A percentile compares a stretch with the other conserved stretches of the same genome.
These are phyloP conservation scores for Laterallus jamaicensis DNA, from an alignment of 2,113 vertebrate species.

Conservation along the genomic window DNA sequence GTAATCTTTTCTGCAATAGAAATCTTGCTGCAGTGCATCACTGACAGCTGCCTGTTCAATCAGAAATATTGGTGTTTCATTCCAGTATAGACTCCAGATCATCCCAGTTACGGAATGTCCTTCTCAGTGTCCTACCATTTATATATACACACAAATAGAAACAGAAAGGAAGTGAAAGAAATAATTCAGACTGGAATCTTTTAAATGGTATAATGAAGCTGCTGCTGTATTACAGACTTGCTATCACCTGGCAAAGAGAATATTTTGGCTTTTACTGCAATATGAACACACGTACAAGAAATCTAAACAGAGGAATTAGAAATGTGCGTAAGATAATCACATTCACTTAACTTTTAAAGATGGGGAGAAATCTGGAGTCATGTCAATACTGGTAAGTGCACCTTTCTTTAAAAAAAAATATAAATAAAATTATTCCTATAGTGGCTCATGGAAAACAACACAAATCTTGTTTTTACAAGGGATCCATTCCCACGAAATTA, in stretches of 20 bases:
- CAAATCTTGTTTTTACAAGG: neutral
- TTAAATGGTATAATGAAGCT: neutral
- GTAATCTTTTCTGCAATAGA: neutral
- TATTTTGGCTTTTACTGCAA: neutral
- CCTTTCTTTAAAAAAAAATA: neutral
- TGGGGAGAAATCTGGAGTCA: fast-evolving
- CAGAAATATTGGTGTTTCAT: fast-evolving
- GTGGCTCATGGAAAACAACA: neutral
- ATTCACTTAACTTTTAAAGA: neutral
- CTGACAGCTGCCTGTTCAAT: neutral
- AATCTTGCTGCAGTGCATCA: neutral
- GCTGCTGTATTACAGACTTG: neutral
- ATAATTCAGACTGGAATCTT: neutral
- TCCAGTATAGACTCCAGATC: neutral
- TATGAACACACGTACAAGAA: neutral
- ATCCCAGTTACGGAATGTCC: neutral
- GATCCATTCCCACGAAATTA: neutral
- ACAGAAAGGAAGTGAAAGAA: fast-evolving
- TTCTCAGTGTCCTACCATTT: neutral
- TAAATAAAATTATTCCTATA: neutral
- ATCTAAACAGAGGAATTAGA: neutral
- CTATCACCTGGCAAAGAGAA: neutral
- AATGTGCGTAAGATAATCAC: neutral
- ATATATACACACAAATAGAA: fast-evolving
- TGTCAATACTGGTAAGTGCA: neutral